Base-by-base conservation (phyloP, 1,140 invertebrate genomes). In the Rhyzopertha dominica region DNA sequence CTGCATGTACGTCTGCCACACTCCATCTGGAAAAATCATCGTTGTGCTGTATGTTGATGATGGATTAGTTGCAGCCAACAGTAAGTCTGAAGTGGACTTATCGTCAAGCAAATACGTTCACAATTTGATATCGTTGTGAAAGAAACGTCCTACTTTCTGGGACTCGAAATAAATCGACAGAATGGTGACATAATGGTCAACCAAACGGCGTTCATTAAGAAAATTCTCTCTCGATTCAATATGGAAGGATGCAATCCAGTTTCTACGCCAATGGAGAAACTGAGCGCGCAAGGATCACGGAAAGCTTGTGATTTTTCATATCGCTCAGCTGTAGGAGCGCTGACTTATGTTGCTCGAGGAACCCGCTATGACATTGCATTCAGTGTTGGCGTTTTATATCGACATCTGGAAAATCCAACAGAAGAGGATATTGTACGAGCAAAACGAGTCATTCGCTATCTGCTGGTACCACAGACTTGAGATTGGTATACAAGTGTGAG, bases 1-100 rank as follows among this genome's bases (percentile, higher is more conserved):
- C 4, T 67, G 67, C 57, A 49, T 71, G 5, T 72, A 63, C 54
- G 49, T 61, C 12, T 46, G 49, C 4, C 30, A 30, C 14, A 23
- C 52, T 5, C 47, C 58, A 7, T 49, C 39, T 36, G 26, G 36
- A 13, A 57, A 56, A 46, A 47, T 67, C 1, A 54, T 68, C 20
- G 31, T 73, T 1, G 59, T 57, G 8, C 51, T 73, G 3, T 73
- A 73, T 63, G 70, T 74, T 9, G 72, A 75, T 57, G 71, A 74
- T 60, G 67, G 66, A 9, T 35, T 71, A 0, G 28, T 69, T 13
- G 52, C 41, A 9, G 36, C 17, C n/a, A n/a, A n/a, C n/a, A n/a
- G n/a, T n/a, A n/a, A n/a, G n/a, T n/a, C n/a, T n/a, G n/a, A n/a
- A n/a, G n/a, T n/a, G n/a, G n/a, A n/a, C n/a, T n/a, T n/a, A n/a